A percentile compares a stretch with the other conserved stretches of the same genome.
phyloP scores from a whole-genome alignment of 2,797 vertebrate genomes.

The Acanthurus lineatus region DNA sequence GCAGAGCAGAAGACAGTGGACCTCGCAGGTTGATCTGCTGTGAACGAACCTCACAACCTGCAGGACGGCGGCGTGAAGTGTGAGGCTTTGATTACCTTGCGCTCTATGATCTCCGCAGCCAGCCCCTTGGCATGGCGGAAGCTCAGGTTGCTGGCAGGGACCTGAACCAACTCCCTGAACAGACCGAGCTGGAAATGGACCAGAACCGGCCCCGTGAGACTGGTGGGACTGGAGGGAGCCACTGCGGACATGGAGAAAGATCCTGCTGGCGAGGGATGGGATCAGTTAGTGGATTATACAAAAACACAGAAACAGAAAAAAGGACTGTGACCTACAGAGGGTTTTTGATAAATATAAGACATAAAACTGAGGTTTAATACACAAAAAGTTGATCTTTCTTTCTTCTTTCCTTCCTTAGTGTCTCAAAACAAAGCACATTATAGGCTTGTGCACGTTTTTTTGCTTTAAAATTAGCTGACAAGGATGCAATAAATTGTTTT shows the following conservation, averaged over 20 bases:
- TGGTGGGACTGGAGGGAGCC: slow-evolving; percentile 38
- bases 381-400: neutral
- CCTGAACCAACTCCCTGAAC: slow-evolving; percentile 77
- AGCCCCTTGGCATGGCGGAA: slow-evolving; percentile 77
- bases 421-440: neutral
- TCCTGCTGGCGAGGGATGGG: slow-evolving; percentile 27
- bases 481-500: neutral
- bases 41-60: too few species aligned
- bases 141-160: slow-evolving; percentile 70
- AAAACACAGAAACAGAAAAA: neutral
- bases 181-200: slow-evolving; percentile 85
- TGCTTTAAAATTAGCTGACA: too few species aligned
- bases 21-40: too few species aligned
- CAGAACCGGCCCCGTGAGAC: slow-evolving; percentile 35
- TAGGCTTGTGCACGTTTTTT: neutral
- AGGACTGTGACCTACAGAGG: neutral
- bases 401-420: too few species aligned
- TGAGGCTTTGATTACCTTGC: slow-evolving; percentile 71
- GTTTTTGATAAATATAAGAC: neutral
- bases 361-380: neutral
- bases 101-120: slow-evolving; percentile 81
- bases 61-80: neutral
- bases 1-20: too few species aligned
- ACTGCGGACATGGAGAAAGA: slow-evolving; percentile 62
- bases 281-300: neutral